phyloP scores from a whole-genome alignment of 2,797 vertebrate species.

The Lepilemur septentrionalis region DNA sequence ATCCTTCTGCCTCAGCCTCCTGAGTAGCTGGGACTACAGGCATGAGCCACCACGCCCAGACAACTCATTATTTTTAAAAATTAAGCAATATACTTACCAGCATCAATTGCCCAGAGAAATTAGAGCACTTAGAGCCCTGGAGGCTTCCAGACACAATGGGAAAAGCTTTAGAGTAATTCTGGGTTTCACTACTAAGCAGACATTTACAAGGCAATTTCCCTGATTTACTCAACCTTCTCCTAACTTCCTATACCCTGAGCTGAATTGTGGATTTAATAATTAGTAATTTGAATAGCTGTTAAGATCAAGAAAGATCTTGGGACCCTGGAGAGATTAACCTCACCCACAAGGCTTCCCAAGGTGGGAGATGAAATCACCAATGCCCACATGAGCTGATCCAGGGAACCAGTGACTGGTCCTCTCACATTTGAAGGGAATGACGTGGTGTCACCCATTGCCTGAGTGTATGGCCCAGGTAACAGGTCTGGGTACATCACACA shows the following conservation, averaged over 20 bases:
- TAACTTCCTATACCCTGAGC: neutral
- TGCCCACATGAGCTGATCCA: neutral
- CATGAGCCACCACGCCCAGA: too few species aligned
- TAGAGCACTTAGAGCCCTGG: neutral
- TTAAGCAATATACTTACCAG: neutral
- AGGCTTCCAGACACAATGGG: neutral
- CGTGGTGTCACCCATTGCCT: neutral
- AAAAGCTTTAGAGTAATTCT: neutral
- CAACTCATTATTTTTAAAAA: neutral
- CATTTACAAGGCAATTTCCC: neutral
- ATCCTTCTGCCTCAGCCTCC: too few species aligned
- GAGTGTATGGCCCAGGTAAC: neutral
- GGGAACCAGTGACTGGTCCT: neutral
- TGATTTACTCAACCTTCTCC: neutral
- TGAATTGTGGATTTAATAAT: neutral
- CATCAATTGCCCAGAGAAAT: neutral
- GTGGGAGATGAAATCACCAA: neutral
- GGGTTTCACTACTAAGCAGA: neutral
- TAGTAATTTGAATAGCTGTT: conserved; percentile 1
- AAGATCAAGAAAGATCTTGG: neutral
- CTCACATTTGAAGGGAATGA: neutral
- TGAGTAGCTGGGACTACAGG: too few species aligned
- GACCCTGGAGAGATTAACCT: neutral
- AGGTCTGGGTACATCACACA: neutral
- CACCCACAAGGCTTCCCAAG: neutral